Evolutionary conservation across 2,113 vertebrate species (phyloP), one percentile per base, ranked within the genome.

Genomic region (Lota lota): DNA sequence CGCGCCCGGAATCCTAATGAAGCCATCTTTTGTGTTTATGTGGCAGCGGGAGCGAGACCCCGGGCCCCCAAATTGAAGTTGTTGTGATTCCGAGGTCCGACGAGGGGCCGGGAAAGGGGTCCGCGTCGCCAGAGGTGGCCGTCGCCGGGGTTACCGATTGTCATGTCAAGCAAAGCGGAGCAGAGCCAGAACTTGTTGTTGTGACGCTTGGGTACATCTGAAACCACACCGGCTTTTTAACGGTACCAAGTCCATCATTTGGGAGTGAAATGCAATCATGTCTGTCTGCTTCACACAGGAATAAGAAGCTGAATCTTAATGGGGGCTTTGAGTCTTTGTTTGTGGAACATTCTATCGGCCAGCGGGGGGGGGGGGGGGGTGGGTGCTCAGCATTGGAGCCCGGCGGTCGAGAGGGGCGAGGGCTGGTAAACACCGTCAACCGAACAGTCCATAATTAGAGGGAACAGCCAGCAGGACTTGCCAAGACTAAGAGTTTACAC

Each of bases 1-100:
- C 58, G 82, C 80, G 74, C 76, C 73, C 54, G 56, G 92, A 93
- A 92, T 92, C 82, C 84, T 88, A 92, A 93, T 91, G 89, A 91
- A 90, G 85, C 75, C 1, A 61, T 89, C 91, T 87, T 93, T 93
- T 93, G 92, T 93, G 66, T 79, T 85, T 86, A 80, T 87, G 75
- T 84, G 51, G 88, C 83, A 86, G 82, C 74, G 67, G 78, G 68
- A 78, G 68, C 66, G 28, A 6, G 72, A 88, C 82, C 86, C 74
- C 82, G 79, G 81, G 83, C 61, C 69, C 77, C 86, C 16, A 14
- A 56, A 83, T 81, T 74, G 73, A 87, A 76, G 76, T 70, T 89
- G 89, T 77, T 78, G 56, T 11, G 76, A 85, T 79, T 85, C 80
- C 84, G 84, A 87, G 84, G 78, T 65, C 81, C 78, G 10, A 47